Percentiles rank a stretch among this genome's conserved stretches.
These are phyloP conservation scores for Theocolax elegans DNA, from an alignment of 1,140 invertebrate species.

Conservation along the genomic window DNA sequence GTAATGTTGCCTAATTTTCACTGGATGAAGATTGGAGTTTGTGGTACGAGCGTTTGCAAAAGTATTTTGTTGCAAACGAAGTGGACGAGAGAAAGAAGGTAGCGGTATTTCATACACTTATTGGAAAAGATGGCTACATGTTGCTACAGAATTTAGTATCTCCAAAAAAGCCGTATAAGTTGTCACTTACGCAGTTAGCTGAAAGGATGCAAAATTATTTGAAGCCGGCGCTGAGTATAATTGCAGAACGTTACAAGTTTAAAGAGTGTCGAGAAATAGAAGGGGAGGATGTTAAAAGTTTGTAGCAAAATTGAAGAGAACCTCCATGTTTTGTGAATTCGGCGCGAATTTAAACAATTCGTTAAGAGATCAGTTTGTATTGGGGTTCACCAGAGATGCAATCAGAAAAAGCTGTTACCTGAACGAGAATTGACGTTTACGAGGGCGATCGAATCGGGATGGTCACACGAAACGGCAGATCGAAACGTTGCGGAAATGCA, in stretches of 20 bases:
- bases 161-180: conserved; percentile 39
- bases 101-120: conserved; percentile 49
- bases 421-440: neutral
- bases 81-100: conserved; percentile 42
- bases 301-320: neutral
- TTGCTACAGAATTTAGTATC: conserved; percentile 48
- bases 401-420: neutral
- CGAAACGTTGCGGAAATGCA: neutral
- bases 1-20: conserved; percentile 17
- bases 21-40: neutral
- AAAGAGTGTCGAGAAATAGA: no score
- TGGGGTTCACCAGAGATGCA: neutral
- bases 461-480: neutral
- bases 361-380: neutral
- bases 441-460: neutral
- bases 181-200: conserved; percentile 47
- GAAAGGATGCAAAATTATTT: conserved; percentile 50
- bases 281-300: no score
- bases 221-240: conserved; percentile 51
- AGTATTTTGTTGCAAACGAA: conserved; percentile 50
- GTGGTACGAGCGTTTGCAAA: conserved; percentile 44
- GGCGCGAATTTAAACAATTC: neutral
- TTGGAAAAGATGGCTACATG: neutral
- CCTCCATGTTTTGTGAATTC: neutral
- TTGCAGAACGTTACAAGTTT: conserved; percentile 3